These are phyloP conservation scores for Cheilosia soror DNA, from an alignment of 2,888 invertebrate species.

Conservation along the genomic window DNA sequence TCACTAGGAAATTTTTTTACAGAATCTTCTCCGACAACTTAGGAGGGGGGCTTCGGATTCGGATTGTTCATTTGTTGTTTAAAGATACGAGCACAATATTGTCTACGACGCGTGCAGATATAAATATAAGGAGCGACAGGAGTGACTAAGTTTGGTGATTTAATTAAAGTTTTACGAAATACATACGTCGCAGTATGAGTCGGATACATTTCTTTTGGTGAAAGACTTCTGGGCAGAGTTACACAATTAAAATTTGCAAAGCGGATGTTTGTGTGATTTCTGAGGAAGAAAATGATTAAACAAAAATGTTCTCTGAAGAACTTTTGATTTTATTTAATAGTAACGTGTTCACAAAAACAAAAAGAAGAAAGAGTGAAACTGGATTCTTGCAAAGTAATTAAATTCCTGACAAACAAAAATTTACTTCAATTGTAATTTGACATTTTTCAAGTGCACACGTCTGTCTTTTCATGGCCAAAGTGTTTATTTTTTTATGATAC, in stretches of 20 bases:
- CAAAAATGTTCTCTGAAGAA: too few species aligned
- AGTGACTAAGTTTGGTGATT: conserved; percentile 15
- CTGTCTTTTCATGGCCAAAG: conserved; percentile 1
- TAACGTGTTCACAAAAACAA: not conserved
- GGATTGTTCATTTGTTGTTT: not conserved
- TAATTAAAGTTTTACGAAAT: conserved; percentile 36
- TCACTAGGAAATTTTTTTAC: conserved; percentile 8
- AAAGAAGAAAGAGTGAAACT: not conserved
- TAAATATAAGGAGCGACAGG: not conserved
- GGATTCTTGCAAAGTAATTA: not conserved
- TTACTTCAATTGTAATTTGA: not conserved
- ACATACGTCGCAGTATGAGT: not conserved
- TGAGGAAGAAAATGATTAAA: too few species aligned
- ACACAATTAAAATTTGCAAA: conserved; percentile 2
- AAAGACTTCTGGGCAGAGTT: conserved; percentile 1
- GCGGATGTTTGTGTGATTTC: not conserved
- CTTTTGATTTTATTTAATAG: not conserved
- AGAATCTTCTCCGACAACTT: conserved; percentile 14
- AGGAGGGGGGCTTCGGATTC: not conserved
- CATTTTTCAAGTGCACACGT: conserved; percentile 4
- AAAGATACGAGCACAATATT: conserved; percentile 17
- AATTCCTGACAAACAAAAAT: not conserved
- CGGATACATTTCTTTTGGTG: not conserved
- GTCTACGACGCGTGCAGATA: not conserved
- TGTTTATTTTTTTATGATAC: not conserved